These are phyloP conservation scores for Peromyscus leucopus DNA, from an alignment of 2,113 vertebrate species.

Conservation along the genomic window DNA sequence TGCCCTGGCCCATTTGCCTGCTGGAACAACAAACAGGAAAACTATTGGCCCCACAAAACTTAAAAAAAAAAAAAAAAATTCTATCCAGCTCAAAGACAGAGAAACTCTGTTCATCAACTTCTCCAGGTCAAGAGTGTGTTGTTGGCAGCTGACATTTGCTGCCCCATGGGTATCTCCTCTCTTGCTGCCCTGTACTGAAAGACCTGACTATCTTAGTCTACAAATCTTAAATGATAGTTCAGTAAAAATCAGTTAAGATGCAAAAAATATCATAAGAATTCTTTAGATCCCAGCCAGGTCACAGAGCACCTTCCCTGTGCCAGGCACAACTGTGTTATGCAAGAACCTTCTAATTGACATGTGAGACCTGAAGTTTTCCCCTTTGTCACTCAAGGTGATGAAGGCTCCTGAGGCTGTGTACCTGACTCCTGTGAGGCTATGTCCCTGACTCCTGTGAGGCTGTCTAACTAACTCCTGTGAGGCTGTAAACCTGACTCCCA, in stretches of 20 bases:
- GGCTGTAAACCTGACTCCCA: no score
- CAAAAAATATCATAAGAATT: not conserved
- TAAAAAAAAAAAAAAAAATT: not conserved
- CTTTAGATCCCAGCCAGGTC: not conserved
- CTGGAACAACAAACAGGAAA: conserved; percentile 20
- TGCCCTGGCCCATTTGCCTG: no score
- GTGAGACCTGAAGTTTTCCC: not conserved
- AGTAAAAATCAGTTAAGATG: conserved; percentile 8
- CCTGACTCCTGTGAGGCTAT: not conserved
- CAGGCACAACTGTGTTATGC: not conserved
- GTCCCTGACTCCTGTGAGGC: not conserved
- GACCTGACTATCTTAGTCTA: conserved; percentile 5
- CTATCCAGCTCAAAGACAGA: not conserved
- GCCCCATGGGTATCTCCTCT: not conserved
- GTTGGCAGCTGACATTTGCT: not conserved
- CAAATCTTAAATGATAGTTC: not conserved
- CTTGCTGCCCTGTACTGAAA: not conserved
- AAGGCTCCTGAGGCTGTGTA: not conserved
- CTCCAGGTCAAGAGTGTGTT: not conserved
- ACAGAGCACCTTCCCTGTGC: accelerated
- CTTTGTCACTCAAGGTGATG: not conserved
- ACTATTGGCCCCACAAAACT: not conserved
- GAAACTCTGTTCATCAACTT: not conserved
- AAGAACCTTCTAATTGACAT: accelerated
- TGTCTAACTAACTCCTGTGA: no score